Evolutionary conservation across 1,140 invertebrate species (phyloP).

Genomic region (Yoshiicerus persimilis): DNA sequence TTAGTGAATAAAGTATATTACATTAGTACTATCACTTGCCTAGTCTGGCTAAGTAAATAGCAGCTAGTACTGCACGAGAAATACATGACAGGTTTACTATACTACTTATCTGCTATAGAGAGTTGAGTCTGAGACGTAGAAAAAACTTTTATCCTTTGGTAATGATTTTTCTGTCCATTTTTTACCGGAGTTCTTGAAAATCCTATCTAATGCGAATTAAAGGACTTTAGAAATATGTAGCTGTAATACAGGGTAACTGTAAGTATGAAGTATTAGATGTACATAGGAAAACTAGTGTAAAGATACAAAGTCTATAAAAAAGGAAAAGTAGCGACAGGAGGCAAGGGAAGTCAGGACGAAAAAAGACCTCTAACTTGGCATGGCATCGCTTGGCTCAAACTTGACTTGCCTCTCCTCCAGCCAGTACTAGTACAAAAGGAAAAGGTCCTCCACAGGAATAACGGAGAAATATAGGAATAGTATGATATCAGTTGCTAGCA

Average conservation of each 20-base stretch:
- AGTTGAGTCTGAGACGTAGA: neutral
- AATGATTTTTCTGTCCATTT: conserved; percentile 26
- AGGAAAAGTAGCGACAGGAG: neutral
- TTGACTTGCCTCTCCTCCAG: neutral
- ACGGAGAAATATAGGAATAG: neutral
- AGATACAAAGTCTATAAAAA: conserved; percentile 10
- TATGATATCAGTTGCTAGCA: neutral
- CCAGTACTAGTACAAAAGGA: neutral
- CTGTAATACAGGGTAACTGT: neutral
- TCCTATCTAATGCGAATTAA: conserved; percentile 10
- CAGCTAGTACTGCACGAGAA: neutral
- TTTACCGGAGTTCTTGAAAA: neutral
- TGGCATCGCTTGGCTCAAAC: neutral
- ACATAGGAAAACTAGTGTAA: neutral
- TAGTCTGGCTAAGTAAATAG: neutral
- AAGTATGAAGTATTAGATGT: neutral
- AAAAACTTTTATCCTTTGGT: conserved; percentile 7
- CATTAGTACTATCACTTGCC: neutral
- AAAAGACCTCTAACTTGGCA: neutral
- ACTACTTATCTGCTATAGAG: neutral
- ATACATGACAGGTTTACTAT: too few relatives aligned
- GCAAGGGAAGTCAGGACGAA: neutral
- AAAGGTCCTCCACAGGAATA: neutral
- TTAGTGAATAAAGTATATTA: neutral
- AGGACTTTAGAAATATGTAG: neutral